Base-by-base conservation (phyloP, 2,113 vertebrate genomes). In the Kryptolebias marmoratus region DNA sequence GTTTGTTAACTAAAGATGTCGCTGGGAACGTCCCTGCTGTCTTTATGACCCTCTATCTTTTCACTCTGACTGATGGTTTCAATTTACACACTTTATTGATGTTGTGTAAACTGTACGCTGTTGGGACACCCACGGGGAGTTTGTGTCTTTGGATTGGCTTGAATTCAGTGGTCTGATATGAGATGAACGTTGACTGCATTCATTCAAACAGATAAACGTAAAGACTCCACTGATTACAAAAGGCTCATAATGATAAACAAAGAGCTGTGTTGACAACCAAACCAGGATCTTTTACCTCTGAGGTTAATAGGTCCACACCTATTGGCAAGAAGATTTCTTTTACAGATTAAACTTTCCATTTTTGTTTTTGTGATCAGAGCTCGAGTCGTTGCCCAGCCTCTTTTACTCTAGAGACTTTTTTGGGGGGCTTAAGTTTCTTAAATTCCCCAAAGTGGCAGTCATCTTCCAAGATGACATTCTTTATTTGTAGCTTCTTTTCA, bases 161-260 rank as follows among this genome's bases (percentile, higher is more conserved):
- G 52, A 16, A 42, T 68, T 36, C 12, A 60, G 64, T 79, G 68
- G 71, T 52, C 31, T 78, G 74, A 89, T 73, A 53, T 11, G 30
- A 10, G 11, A 59, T 32, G 61, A 45, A 36, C 50, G 11, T 6
- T n/a, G 18, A 65, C 22, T 5, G 12, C 8, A 50, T 50, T 69
- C 75, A 27, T 55, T 48, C 70, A 44, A 62, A 32, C 36, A 36
- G 16, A 11, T 58, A 0, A 15, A 31, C 5, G n/a, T 56, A 1
- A 61, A 11, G 8, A 4, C 5, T 28, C 12, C 11, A 2, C 13
- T 44, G 28, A 71, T 53, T 22, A 22, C 15, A 64, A 59, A 68
- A 11, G 4, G 6, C 49, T 50, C 11, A 27, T 16, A 11, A 30
- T 31, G 0, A 44, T 31, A 81, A 79, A 80, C 42, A 52, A 11